Evolutionary conservation across 1,140 invertebrate species (phyloP).

Genomic region (Cheumatopsyche charites): DNA sequence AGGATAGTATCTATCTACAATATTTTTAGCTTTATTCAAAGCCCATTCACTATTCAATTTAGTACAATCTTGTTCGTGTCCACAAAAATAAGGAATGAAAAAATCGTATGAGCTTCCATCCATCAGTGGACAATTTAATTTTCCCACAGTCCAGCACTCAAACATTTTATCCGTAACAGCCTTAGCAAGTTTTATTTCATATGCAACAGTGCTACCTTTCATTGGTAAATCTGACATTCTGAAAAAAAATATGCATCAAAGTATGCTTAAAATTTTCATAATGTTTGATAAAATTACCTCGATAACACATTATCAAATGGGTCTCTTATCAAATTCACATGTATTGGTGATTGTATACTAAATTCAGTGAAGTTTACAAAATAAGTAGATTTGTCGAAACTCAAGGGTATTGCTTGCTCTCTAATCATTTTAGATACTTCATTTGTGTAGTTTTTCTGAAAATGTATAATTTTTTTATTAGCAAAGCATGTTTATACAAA

Average conservation of each 20-base stretch:
- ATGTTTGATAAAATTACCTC: slow-evolving; percentile 48
- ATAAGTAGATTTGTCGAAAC: slow-evolving; percentile 68
- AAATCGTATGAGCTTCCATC: slow-evolving; percentile 59
- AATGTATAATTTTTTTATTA: slow-evolving; percentile 36
- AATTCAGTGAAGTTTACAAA: slow-evolving; percentile 71
- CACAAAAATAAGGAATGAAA: slow-evolving; percentile 70
- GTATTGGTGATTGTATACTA: slow-evolving; percentile 66
- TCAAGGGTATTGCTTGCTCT: slow-evolving; percentile 64
- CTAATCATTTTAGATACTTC: slow-evolving; percentile 62
- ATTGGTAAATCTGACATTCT: slow-evolving; percentile 11
- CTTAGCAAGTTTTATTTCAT: slow-evolving; percentile 2
- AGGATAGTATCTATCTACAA: slow-evolving; percentile 69
- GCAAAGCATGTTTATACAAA: too few relatives aligned
- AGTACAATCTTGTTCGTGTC: slow-evolving; percentile 67
- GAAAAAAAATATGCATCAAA: not conserved
- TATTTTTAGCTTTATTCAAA: slow-evolving; percentile 66
- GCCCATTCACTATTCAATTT: slow-evolving; percentile 69
- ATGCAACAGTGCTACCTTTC: not conserved
- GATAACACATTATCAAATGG: slow-evolving; percentile 59
- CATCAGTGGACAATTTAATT: slow-evolving; percentile 54
- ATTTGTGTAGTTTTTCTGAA: slow-evolving; percentile 63
- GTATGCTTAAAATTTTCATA: not conserved
- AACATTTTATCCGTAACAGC: slow-evolving; percentile 32
- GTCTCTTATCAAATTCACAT: slow-evolving; percentile 70
- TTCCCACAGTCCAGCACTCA: slow-evolving; percentile 38